Conservation (phyloP, 1,140 invertebrate genomes). For the Nebria ingens region DNA sequence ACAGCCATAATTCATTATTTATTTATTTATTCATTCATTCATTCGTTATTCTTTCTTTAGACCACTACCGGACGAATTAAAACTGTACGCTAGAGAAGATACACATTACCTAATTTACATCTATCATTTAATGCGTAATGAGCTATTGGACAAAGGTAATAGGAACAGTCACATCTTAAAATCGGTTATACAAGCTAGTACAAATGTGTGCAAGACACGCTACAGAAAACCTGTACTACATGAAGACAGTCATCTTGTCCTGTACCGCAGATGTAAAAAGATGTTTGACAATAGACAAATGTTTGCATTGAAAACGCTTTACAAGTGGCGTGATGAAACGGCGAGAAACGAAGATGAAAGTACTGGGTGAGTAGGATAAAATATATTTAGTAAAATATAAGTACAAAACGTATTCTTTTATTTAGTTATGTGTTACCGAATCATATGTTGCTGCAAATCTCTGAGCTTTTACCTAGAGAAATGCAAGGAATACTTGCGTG, state of each 20-base stretch:
- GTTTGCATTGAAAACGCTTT: slow-evolving; percentile 71
- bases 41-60: slow-evolving; percentile 36
- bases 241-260: slow-evolving; percentile 59
- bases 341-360: slow-evolving; percentile 90
- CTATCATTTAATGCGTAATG: slow-evolving; percentile 71
- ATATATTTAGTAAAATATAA: slow-evolving; percentile 8
- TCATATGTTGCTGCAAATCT: slow-evolving; percentile 88
- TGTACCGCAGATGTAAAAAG: slow-evolving; percentile 70
- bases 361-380: slow-evolving; percentile 45
- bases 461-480: slow-evolving; percentile 84
- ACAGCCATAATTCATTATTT: slow-evolving; percentile 9
- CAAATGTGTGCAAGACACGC: slow-evolving; percentile 58
- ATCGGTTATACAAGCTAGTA: slow-evolving; percentile 60
- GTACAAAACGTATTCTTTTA: slow-evolving; percentile 15
- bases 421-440: slow-evolving; percentile 84
- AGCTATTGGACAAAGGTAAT: slow-evolving; percentile 61
- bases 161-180: slow-evolving; percentile 57
- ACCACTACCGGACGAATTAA: slow-evolving; percentile 73
- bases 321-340: slow-evolving; percentile 76
- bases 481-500: slow-evolving; percentile 88
- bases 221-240: slow-evolving; percentile 72
- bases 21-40: slow-evolving; percentile 6
- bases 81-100: slow-evolving; percentile 85
- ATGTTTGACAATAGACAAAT: slow-evolving; percentile 80
- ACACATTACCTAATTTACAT: slow-evolving; percentile 94